Evolutionary conservation across 2,888 invertebrate species (phyloP), one percentile per base, ranked within the genome.

Genomic region (Siphlonurus alternatus): DNA sequence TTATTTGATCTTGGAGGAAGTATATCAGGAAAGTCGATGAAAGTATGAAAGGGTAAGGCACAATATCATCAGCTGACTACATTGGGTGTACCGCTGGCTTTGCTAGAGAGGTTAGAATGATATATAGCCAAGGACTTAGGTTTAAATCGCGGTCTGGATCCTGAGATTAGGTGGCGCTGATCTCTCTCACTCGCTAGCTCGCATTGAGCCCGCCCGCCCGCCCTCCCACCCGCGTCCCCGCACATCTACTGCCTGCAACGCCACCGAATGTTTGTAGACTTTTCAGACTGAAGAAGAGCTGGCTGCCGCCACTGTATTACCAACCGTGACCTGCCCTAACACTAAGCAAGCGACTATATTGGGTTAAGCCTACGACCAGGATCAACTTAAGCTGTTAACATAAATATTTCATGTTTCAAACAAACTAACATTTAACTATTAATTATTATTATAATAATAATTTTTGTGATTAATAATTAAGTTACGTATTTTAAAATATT

Each of bases 131-230:
- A 56, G 56, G 56, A 56, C 56, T 56, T 56, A 56, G n/a, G 56
- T 56, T 56, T 56, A 56, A 56, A 56, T 56, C 56, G 56, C 56
- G 56, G 56, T 56, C 56, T 56, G 56, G 56, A 56, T 56, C 56
- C 56, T 22, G 56, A 56, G 56, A 56, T 56, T 56, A 56, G 56
- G 56, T 56, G 5, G 5, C 22, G 56, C 22, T 56, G 56, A 56
- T 56, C 56, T 56, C 56, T 56, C 56, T 56, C 7, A 56, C 56
- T 56, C 56, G 38, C 56, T 10, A 56, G 56, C 56, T 20, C 56
- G 38, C 38, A 38, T 5, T 15, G 7, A 5, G 38, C 38, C 38
- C 15, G 38, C 38, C 38, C 15, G 38, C 38, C 38, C 15, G 38
- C 38, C 38, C 15, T 5, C 38, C 38, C 38, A 10, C 38, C 38